Evolutionary conservation across 2,888 invertebrate genomes (phyloP), one percentile per base, ranked within the genome.

Genomic region (Harpalus rubripes): DNA sequence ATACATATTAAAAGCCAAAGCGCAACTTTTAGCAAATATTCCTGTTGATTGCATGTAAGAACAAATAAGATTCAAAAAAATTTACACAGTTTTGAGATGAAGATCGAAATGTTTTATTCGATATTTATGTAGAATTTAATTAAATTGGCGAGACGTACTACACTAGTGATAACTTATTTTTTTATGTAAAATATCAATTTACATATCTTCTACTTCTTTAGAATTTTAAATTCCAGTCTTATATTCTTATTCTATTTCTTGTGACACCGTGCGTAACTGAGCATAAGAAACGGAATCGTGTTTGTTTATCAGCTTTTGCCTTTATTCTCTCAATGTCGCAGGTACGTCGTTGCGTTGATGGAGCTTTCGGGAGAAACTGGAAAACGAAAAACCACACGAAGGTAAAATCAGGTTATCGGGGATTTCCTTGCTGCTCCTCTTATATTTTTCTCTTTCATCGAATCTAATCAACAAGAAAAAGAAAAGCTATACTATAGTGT

Each of bases 401-500:
- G 65, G 22, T 63, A 59, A 79, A 79, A 18, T 15, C 65, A 22
- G n/a, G 10, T 6, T 80, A 63, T 63, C 80, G 16, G 63, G 80
- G 63, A 65, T 65, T 81, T 80, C 41, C 59, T 8, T 59, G 56
- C 26, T 32, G 26, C 15, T 78, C 39, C 5, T 58, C 26, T 22
- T 22, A 56, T 56, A 61, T 80, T 39, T 80, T 80, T 10, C 4
- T 80, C 39, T 8, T 80, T 80, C 61, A 80, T 80, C 79, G 52
- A 44, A 52, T 44, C 18, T 44, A 44, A 74, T 74, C 74, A 8
- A 10, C 44, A 12, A 12, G 44, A 52, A 10, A 52, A 52, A 32
- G 32, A 32, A 32, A 32, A 32, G 32, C 32, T 32, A 32, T 32
- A 32, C 32, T 32, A 32, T 22, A 22, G 3, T 22, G 22, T 22